Evolutionary conservation across 1,140 invertebrate species (phyloP).

Genomic region (Pinna nobilis): DNA sequence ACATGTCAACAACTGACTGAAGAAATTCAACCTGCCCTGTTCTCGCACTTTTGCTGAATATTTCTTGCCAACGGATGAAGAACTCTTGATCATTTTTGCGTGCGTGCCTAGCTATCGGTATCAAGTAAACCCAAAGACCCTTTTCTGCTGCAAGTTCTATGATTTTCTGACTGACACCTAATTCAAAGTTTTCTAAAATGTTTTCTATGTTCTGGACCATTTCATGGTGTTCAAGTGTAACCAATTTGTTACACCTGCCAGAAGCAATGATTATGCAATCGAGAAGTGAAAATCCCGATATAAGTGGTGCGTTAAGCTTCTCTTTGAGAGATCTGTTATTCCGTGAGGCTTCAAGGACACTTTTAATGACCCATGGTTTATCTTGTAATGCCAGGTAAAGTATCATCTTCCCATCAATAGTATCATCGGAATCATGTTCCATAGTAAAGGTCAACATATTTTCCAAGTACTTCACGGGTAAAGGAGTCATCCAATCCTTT

Average conservation of each 20-base stretch:
- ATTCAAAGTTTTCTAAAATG: background rate
- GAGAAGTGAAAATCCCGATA: background rate
- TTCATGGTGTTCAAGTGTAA: constrained; percentile 11
- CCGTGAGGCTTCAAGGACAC: background rate
- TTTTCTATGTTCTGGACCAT: background rate
- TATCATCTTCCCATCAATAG: background rate
- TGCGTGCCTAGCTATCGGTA: background rate
- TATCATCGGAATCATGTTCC: no score
- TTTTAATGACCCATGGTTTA: background rate
- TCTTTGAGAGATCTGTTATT: background rate
- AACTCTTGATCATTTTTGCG: constrained; percentile 12
- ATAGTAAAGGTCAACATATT: no score
- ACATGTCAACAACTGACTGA: constrained; percentile 18
- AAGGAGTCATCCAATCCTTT: no score
- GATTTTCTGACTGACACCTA: background rate
- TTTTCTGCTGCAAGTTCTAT: background rate
- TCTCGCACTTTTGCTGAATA: background rate
- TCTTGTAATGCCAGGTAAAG: background rate
- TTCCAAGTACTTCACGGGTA: no score
- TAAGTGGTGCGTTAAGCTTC: background rate
- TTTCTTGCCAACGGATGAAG: constrained; percentile 10
- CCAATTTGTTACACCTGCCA: background rate
- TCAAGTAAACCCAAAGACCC: constrained; percentile 10
- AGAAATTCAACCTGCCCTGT: constrained; percentile 13
- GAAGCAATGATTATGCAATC: constrained; percentile 24